phyloP scores from a whole-genome alignment of 2,797 vertebrate genomes.

The Dromococcyx pavoninus region DNA sequence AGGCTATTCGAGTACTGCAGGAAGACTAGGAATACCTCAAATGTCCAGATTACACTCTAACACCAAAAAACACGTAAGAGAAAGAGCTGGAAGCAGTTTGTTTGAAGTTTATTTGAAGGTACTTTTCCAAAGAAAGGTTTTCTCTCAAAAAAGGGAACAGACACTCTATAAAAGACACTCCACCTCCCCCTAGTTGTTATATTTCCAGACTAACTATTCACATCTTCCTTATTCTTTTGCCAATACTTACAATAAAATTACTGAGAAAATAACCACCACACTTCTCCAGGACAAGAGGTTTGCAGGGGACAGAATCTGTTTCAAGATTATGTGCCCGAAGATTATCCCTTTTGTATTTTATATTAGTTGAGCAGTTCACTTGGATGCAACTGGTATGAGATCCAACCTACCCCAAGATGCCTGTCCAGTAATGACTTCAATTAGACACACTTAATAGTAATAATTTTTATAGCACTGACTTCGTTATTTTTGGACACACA shows the following conservation, averaged over 20 bases:
- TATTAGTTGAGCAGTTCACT: background rate
- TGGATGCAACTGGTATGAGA: background rate
- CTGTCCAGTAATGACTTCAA: background rate
- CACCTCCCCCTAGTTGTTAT: background rate
- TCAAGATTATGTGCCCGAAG: background rate
- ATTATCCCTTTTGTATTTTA: background rate
- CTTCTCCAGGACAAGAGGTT: background rate
- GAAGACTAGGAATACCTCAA: background rate
- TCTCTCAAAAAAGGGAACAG: background rate
- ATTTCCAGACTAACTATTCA: background rate
- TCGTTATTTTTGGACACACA: background rate
- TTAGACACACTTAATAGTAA: background rate
- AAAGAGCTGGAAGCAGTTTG: background rate
- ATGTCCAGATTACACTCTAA: background rate
- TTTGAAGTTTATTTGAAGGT: background rate
- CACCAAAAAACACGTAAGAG: background rate
- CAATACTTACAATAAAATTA: background rate
- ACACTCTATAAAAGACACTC: background rate
- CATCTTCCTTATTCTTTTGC: background rate
- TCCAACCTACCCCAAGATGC: background rate
- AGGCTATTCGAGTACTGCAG: background rate
- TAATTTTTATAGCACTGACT: background rate
- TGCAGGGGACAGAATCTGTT: background rate
- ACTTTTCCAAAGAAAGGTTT: background rate
- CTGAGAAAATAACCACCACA: background rate